Evolutionary conservation across 2,888 invertebrate genomes (phyloP).

Genomic region (Lepetodrilus schrolli): DNA sequence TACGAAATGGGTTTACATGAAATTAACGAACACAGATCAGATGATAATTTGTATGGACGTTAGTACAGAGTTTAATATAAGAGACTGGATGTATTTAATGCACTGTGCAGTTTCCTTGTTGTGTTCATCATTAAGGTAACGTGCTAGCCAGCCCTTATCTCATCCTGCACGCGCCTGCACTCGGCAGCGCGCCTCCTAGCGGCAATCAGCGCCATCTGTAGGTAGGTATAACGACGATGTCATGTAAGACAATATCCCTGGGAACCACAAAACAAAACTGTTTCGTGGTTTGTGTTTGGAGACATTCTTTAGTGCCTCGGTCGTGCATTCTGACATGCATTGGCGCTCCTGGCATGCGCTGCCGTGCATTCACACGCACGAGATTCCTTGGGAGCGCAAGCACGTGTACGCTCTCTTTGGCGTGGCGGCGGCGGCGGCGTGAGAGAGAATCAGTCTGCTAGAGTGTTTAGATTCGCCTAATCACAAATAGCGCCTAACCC

Average conservation of each 20-base stretch:
- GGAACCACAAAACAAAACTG: conserved; percentile 9
- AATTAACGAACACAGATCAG: too few species aligned
- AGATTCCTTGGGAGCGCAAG: not conserved
- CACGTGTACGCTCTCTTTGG: conserved; percentile 11
- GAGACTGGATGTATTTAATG: too few species aligned
- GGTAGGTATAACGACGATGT: not conserved
- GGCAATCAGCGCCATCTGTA: conserved; percentile 8
- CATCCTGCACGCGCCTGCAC: conserved; percentile 7
- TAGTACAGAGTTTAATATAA: too few species aligned
- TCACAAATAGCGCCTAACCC: not conserved
- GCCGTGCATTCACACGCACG: conserved; percentile 9
- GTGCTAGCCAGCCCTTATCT: not conserved
- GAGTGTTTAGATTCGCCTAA: not conserved
- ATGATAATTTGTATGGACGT: too few species aligned
- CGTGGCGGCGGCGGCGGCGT: not conserved
- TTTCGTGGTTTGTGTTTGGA: conserved; percentile 23
- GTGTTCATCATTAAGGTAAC: not conserved
- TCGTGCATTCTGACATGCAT: conserved; percentile 12
- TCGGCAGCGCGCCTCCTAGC: not conserved
- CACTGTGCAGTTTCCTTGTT: not conserved
- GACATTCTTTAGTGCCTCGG: not conserved
- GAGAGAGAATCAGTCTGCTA: not conserved
- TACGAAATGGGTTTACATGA: too few species aligned
- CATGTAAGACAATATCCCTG: conserved; percentile 7
- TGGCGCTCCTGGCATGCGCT: not conserved